Conservation (phyloP, 2,797 vertebrate species). For the Anolis apletophallus region DNA sequence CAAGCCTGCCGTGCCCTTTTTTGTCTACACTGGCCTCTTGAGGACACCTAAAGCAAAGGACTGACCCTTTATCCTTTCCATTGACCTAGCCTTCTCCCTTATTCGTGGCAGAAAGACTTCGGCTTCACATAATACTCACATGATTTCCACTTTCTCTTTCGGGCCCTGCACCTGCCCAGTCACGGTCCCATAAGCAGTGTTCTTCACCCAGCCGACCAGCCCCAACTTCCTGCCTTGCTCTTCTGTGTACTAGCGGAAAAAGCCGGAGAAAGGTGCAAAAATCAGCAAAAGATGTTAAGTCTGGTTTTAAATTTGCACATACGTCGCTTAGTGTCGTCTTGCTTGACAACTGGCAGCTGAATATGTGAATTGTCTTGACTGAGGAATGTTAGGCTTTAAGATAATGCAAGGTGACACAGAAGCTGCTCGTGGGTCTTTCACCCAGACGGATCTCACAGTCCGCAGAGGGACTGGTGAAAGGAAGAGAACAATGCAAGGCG, state of each 20-base stretch:
- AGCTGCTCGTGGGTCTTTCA: neutral
- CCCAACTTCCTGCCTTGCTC: slow-evolving; percentile 60
- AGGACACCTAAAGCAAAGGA: neutral
- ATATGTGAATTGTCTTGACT: neutral
- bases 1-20: neutral
- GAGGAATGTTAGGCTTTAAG: neutral
- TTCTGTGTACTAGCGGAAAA: slow-evolving; percentile 63
- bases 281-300: neutral
- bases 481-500: neutral
- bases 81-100: too few species aligned
- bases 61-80: too few species aligned
- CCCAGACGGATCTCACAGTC: neutral
- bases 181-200: slow-evolving; percentile 65
- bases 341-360: neutral
- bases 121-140: slow-evolving; percentile 59
- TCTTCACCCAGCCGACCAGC: slow-evolving; percentile 72
- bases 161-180: slow-evolving; percentile 69
- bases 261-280: neutral
- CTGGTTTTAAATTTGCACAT: neutral
- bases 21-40: neutral
- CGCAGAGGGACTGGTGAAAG: neutral
- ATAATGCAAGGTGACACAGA: neutral
- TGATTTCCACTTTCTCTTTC: slow-evolving; percentile 63
- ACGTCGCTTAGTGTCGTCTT: neutral
- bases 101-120: neutral